Evolutionary conservation across 2,797 vertebrate genomes (phyloP).

Genomic region (Bradypodion pumilum): DNA sequence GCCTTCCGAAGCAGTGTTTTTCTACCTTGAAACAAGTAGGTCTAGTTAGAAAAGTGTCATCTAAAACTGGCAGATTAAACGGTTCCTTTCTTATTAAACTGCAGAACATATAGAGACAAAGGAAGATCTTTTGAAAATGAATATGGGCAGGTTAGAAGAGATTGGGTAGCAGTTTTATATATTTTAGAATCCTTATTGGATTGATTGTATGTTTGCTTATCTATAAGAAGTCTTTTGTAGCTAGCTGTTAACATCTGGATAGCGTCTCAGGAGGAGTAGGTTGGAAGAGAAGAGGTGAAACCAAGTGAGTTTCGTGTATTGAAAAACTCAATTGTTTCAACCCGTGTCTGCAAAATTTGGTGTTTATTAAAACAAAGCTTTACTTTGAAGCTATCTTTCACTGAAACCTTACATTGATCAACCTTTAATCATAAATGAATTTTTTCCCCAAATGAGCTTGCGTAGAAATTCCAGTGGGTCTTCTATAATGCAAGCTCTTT

Average conservation of each 20-base stretch:
- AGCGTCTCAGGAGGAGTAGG: constrained; percentile 57
- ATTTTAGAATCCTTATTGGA: constrained; percentile 64
- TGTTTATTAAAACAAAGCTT: constrained; percentile 35
- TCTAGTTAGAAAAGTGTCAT: constrained; percentile 49
- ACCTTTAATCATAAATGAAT: neutral
- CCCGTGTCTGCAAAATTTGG: constrained; percentile 65
- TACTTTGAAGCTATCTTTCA: constrained; percentile 23
- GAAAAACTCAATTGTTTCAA: constrained; percentile 50
- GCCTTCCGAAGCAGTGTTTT: constrained; percentile 1
- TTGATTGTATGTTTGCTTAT: constrained; percentile 60
- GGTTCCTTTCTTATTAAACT: constrained; percentile 56
- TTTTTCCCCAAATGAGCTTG: too few relatives aligned
- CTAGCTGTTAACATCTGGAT: constrained; percentile 59
- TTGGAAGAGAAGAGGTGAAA: constrained; percentile 45
- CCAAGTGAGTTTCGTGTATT: constrained; percentile 55
- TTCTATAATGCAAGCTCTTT: constrained; percentile 74
- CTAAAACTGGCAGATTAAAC: constrained; percentile 37
- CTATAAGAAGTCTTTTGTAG: constrained; percentile 57
- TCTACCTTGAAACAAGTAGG: constrained; percentile 53
- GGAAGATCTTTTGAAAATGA: constrained; percentile 54
- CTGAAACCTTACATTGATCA: neutral
- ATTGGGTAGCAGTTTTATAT: constrained; percentile 45
- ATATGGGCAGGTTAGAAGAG: constrained; percentile 44
- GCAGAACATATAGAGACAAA: constrained; percentile 68
- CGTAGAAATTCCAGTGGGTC: constrained; percentile 68